Evolutionary conservation across 1,140 invertebrate species (phyloP).

Genomic region (Pogonognathellus flavescens): DNA sequence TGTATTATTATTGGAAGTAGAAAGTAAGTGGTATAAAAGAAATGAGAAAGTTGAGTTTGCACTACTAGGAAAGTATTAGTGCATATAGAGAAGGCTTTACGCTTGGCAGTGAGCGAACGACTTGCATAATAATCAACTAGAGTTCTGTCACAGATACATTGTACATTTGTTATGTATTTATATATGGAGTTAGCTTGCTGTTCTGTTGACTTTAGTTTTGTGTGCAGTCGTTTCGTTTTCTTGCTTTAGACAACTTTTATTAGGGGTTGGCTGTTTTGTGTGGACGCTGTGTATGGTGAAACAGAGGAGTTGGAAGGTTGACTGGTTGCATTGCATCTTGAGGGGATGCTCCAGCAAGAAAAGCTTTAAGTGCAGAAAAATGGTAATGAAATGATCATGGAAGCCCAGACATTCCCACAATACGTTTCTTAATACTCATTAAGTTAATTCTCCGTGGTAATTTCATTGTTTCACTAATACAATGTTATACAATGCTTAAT

Average conservation of each 20-base stretch:
- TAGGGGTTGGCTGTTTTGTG: no score
- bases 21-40: no score
- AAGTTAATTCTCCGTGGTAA: background rate
- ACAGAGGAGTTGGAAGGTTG: no score
- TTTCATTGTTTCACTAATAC: no score
- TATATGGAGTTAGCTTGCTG: no score
- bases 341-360: background rate
- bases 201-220: no score
- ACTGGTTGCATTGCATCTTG: background rate
- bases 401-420: conserved; percentile 9
- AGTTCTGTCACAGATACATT: background rate
- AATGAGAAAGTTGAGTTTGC: background rate
- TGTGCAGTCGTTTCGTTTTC: no score
- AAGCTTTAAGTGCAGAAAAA: conserved; percentile 36
- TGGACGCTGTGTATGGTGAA: no score
- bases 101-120: conserved; percentile 50
- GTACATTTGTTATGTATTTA: no score
- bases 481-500: no score
- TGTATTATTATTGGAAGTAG: background rate
- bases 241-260: no score
- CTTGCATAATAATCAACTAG: conserved; percentile 38
- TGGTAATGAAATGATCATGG: conserved; percentile 22
- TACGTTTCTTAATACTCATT: conserved; percentile 3
- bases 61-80: conserved; percentile 9
- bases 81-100: background rate